These are phyloP conservation scores for Gorsachius goisagi DNA, from an alignment of 2,113 vertebrate species.

Conservation along the genomic window DNA sequence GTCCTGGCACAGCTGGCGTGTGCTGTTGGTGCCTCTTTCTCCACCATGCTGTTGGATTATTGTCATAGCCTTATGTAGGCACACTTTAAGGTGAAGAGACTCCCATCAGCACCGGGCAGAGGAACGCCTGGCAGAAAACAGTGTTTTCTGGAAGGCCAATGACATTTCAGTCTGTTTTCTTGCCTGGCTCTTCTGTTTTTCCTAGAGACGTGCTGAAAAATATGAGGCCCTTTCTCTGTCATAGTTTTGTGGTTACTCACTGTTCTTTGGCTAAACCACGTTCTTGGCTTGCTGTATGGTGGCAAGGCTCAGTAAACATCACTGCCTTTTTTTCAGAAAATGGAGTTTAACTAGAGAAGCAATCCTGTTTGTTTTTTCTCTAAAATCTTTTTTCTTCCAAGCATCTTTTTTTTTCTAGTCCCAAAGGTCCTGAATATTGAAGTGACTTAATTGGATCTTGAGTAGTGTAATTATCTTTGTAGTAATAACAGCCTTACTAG, in stretches of 20 bases:
- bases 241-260: not conserved
- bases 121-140: not conserved
- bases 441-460: not conserved
- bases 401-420: not conserved
- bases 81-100: not conserved
- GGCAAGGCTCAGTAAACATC: not conserved
- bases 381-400: too few species aligned
- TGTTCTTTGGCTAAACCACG: not conserved
- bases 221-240: not conserved
- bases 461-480: not conserved
- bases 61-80: fast-evolving
- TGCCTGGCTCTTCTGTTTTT: not conserved
- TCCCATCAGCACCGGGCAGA: not conserved
- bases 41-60: not conserved
- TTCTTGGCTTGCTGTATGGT: not conserved
- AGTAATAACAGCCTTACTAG: not conserved
- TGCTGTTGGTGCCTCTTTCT: not conserved
- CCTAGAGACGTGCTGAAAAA: not conserved
- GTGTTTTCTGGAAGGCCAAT: not conserved
- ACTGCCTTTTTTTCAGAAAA: not conserved
- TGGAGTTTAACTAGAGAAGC: not conserved
- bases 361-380: not conserved
- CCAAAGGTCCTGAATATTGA: not conserved
- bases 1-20: not conserved
- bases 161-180: not conserved